A percentile compares a stretch with the other conserved stretches of the same genome.
These are phyloP conservation scores for Neelides sp. DNA, from an alignment of 1,140 invertebrate species.

Conservation along the genomic window DNA sequence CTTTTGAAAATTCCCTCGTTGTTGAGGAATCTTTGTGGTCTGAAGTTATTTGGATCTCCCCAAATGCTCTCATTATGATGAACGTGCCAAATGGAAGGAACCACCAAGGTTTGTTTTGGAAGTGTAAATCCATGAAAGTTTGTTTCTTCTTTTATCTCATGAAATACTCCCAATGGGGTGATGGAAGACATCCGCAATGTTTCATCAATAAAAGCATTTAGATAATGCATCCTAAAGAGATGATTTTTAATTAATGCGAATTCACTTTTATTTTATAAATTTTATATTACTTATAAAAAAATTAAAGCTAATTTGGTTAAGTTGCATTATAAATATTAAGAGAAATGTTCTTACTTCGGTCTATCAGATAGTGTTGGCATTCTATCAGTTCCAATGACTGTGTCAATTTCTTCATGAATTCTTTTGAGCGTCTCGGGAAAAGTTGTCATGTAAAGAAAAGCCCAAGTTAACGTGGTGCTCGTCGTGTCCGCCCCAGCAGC, in stretches of 20 bases:
- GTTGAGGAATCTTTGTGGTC: constrained; percentile 60
- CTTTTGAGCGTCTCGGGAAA: constrained; percentile 35
- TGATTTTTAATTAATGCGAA: too few species aligned
- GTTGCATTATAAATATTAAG: too few species aligned
- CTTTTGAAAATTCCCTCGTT: constrained; percentile 41
- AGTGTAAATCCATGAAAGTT: too few species aligned
- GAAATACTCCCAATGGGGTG: neutral
- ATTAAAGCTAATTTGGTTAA: too few species aligned
- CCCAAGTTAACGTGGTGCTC: constrained; percentile 13
- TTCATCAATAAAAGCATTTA: neutral
- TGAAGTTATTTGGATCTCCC: constrained; percentile 54
- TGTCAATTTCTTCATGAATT: constrained; percentile 35
- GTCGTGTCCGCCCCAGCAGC: constrained; percentile 17
- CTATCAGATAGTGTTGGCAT: constrained; percentile 13
- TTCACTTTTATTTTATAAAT: too few species aligned
- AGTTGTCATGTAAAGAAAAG: constrained; percentile 34
- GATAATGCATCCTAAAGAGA: neutral
- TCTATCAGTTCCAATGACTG: constrained; percentile 26
- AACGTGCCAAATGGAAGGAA: constrained; percentile 62
- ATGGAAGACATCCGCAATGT: neutral
- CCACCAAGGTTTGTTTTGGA: constrained; percentile 60
- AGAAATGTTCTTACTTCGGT: too few species aligned
- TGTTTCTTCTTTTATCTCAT: neutral
- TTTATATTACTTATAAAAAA: too few species aligned
- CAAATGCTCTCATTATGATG: constrained; percentile 57